Percentiles rank a stretch among this genome's conserved stretches.
Conservation (phyloP, 2,113 vertebrate species). For the Maccullochella peelii region DNA sequence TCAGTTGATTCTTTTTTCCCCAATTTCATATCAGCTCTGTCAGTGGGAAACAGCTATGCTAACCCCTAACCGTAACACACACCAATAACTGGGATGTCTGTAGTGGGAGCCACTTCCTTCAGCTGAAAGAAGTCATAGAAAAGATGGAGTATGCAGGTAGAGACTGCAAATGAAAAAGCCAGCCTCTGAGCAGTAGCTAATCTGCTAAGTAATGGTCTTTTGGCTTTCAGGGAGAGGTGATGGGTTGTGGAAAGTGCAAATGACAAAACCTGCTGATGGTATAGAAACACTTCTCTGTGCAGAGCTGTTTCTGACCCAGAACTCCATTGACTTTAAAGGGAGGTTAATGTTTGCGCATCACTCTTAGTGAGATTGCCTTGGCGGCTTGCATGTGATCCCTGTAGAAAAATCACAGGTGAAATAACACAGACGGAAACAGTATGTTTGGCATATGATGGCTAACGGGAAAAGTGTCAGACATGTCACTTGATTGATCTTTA, state of each 20-base stretch:
- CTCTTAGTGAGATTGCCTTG: conserved; percentile 39
- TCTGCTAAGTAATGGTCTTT: conserved; percentile 15
- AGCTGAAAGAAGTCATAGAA: not conserved
- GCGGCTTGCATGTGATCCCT: conserved; percentile 22
- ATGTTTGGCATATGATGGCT: not conserved
- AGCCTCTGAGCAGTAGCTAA: conserved; percentile 10
- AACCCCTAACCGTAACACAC: too few species aligned
- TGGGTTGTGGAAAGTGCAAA: conserved; percentile 22
- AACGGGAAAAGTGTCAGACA: not conserved
- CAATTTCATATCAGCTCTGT: too few species aligned
- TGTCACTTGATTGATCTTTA: not conserved
- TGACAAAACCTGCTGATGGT: conserved; percentile 53
- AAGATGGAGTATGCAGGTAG: not conserved
- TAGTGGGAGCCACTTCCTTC: not conserved
- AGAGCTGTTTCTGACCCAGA: conserved; percentile 50
- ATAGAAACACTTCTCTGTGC: conserved; percentile 23
- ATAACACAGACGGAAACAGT: conserved; percentile 41
- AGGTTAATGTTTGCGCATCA: conserved; percentile 58
- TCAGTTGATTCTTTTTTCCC: too few species aligned
- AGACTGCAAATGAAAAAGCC: conserved; percentile 4
- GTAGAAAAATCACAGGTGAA: conserved; percentile 61
- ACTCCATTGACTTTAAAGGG: conserved; percentile 42
- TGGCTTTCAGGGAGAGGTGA: not conserved
- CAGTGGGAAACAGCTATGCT: not conserved
- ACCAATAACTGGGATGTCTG: not conserved